Base-by-base conservation (phyloP, 2,888 invertebrate genomes). In the Apotomis turbidana region DNA sequence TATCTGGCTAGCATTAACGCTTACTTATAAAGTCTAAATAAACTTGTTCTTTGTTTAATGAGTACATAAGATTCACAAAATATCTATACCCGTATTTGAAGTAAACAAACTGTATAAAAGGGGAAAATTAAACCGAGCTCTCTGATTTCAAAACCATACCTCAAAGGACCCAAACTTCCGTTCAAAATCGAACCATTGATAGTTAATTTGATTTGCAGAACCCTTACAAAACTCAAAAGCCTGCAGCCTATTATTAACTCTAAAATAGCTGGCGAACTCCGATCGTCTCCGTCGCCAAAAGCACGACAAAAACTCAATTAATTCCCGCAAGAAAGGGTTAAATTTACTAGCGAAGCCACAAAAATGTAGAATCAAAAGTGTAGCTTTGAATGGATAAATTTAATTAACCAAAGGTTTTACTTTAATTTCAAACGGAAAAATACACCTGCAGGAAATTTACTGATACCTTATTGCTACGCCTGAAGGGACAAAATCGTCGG, bases 241-340 rank as follows among this genome's bases (percentile, higher is more conserved):
- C 57, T 81, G 81, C 76, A 77, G 67, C 73, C 76, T 75, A 71
- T 73, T 78, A 76, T 78, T 79, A 82, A 82, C 80, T 79, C 78
- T 80, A 80, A 79, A 81, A 81, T 79, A 80, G 70, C 74, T 73
- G 74, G 76, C 74, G 75, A 72, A 73, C 67, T 60, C 60, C 68
- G 70, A 74, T 74, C 73, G 63, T 79, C 80, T 78, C 72, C 75
- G 46, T 69, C 73, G 67, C 59, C 75, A 77, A 76, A 78, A 76
- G 77, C 70, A 59, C 67, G 66, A 80, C 82, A 79, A 87, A 87
- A 87, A 81, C 78, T 81, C 85, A 89, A 90, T 89, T 89, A 90
- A 84, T 80, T 76, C 76, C 41, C 66, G 54, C 76, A 71, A 79
- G 78, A 82, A 85, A 85, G 85, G 85, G 86, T 83, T 85, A 80